These are phyloP conservation scores for Panzeria rudis DNA, from an alignment of 2,888 invertebrate genomes.

Conservation along the genomic window DNA sequence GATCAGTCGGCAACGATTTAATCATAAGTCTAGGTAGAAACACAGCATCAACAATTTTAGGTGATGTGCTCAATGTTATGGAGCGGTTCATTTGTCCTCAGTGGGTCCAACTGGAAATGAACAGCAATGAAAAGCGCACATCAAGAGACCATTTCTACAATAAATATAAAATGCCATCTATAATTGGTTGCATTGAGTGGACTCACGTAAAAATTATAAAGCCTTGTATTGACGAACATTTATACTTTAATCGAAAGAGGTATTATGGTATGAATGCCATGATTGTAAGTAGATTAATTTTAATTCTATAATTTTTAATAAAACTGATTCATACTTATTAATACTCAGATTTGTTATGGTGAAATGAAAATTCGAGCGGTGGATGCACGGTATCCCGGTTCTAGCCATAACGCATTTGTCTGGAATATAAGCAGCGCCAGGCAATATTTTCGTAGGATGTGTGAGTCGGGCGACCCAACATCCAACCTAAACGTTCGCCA, in stretches of 20 bases:
- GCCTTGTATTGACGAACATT: background rate
- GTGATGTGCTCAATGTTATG: background rate
- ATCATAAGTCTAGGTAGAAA: background rate
- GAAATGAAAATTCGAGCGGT: too few species aligned
- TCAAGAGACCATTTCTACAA: background rate
- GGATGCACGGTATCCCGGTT: slow-evolving; percentile 8
- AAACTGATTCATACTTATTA: too few species aligned
- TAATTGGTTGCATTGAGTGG: background rate
- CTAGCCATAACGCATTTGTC: slow-evolving; percentile 1
- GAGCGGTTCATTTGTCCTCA: background rate
- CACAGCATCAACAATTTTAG: slow-evolving; percentile 18
- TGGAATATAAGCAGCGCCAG: slow-evolving; percentile 15
- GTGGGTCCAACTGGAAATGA: slow-evolving; percentile 11
- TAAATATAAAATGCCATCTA: background rate
- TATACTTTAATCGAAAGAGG: too few species aligned
- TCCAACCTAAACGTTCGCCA: too few species aligned
- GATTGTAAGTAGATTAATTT: slow-evolving; percentile 12
- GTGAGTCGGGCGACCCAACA: too few species aligned
- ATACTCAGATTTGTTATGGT: too few species aligned
- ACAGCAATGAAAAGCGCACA: too few species aligned
- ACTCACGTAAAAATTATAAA: background rate
- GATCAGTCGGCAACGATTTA: slow-evolving; percentile 9
- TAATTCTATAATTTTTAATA: too few species aligned
- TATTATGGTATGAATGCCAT: background rate
- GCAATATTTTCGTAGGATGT: too few species aligned